Evolutionary conservation across 2,888 invertebrate genomes (phyloP).

Genomic region (Teleiodes luculella): DNA sequence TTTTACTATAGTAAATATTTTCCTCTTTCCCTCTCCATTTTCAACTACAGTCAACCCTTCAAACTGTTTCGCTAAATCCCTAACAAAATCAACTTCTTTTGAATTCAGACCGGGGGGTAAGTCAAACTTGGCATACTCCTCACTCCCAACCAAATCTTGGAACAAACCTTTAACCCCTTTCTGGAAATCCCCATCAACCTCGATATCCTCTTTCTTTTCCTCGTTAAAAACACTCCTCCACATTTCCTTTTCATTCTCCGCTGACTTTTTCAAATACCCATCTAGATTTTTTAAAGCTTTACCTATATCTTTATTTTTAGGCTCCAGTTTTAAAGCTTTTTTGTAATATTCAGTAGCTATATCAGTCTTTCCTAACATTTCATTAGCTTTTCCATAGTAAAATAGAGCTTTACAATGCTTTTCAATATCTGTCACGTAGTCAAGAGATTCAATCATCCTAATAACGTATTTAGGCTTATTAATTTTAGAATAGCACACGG

Average conservation of each 20-base stretch:
- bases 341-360: conserved; percentile 53
- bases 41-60: conserved; percentile 43
- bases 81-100: conserved; percentile 52
- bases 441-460: conserved; percentile 56
- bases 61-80: conserved; percentile 44
- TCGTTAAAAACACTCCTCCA: conserved; percentile 55
- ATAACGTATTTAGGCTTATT: conserved; percentile 57
- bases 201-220: conserved; percentile 36
- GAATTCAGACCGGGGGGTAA: conserved; percentile 47
- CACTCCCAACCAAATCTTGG: conserved; percentile 48
- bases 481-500: conserved; percentile 59
- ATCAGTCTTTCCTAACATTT: conserved; percentile 49
- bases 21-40: conserved; percentile 43
- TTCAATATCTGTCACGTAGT: conserved; percentile 47
- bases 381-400: conserved; percentile 56
- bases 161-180: conserved; percentile 54
- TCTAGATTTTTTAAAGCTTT: conserved; percentile 48
- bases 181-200: conserved; percentile 57
- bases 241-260: conserved; percentile 45
- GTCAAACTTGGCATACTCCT: conserved; percentile 52
- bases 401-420: conserved; percentile 60
- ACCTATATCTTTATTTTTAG: conserved; percentile 64
- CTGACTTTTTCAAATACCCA: conserved; percentile 35
- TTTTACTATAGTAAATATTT: conserved; percentile 50
- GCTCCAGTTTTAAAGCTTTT: conserved; percentile 63